Percentiles rank a stretch among this genome's conserved stretches.
These are phyloP conservation scores for Podotricha telesiphe DNA, from an alignment of 2,888 invertebrate genomes.

Conservation along the genomic window DNA sequence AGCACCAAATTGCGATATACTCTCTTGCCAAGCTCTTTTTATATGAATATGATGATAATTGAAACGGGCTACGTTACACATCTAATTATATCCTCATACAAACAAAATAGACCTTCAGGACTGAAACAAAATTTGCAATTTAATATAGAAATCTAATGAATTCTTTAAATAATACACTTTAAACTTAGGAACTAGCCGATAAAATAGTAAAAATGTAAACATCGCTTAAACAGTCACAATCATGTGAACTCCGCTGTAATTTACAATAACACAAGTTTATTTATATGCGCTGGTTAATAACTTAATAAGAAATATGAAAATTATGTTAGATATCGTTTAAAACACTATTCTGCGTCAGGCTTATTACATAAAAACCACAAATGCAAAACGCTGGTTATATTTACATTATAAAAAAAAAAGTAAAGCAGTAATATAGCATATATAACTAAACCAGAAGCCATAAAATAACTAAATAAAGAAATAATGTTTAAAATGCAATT, in stretches of 20 bases:
- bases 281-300: slow-evolving; percentile 66
- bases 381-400: slow-evolving; percentile 19
- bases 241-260: slow-evolving; percentile 11
- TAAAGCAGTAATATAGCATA: slow-evolving; percentile 1
- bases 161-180: background rate
- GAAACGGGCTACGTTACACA: slow-evolving; percentile 23
- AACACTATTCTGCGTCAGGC: background rate
- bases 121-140: background rate
- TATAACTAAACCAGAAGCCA: slow-evolving; percentile 9
- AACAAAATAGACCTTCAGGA: background rate
- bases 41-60: slow-evolving; percentile 14
- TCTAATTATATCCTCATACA: background rate
- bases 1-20: slow-evolving; percentile 81
- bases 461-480: slow-evolving; percentile 7
- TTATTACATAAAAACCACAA: background rate
- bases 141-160: background rate
- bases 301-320: slow-evolving; percentile 71
- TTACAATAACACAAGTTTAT: slow-evolving; percentile 42
- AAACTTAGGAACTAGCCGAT: background rate
- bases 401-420: background rate
- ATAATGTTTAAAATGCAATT: slow-evolving; percentile 13
- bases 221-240: background rate
- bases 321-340: slow-evolving; percentile 52
- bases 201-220: slow-evolving; percentile 8
- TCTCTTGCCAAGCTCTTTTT: slow-evolving; percentile 72